Conservation (phyloP, 1,140 invertebrate species). For the Pseudomyrmex dendroicus region DNA sequence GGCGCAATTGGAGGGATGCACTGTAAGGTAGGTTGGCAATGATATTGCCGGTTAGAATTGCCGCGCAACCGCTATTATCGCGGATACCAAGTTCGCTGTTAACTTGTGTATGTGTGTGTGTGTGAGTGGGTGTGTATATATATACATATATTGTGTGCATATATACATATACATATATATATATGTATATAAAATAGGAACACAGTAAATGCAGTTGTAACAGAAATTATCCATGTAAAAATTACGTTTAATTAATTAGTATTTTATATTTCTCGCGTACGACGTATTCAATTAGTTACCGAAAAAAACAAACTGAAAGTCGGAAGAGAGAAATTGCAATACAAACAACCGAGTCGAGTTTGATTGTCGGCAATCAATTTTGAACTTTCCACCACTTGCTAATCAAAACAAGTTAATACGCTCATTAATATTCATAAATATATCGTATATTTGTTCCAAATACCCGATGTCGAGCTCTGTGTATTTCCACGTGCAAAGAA, state of each 20-base stretch:
- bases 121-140: neutral
- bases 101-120: neutral
- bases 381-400: neutral
- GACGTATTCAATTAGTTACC: too few species aligned
- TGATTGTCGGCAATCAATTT: neutral
- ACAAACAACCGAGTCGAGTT: too few species aligned
- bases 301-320: too few species aligned
- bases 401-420: constrained; percentile 20
- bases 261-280: too few species aligned
- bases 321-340: too few species aligned
- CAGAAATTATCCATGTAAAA: too few species aligned
- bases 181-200: too few species aligned
- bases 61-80: constrained; percentile 23
- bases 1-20: constrained; percentile 55
- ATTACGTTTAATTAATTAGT: too few species aligned
- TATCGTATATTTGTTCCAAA: constrained; percentile 1
- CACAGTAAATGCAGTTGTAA: too few species aligned
- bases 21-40: constrained; percentile 56
- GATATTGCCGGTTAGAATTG: constrained; percentile 46
- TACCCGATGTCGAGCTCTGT: neutral
- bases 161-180: too few species aligned
- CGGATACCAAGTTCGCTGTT: constrained; percentile 9
- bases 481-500: neutral
- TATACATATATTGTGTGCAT: too few species aligned
- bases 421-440: constrained; percentile 4